Evolutionary conservation across 2,113 vertebrate genomes (phyloP).

Genomic region (Heterotilapia buettikoferi): DNA sequence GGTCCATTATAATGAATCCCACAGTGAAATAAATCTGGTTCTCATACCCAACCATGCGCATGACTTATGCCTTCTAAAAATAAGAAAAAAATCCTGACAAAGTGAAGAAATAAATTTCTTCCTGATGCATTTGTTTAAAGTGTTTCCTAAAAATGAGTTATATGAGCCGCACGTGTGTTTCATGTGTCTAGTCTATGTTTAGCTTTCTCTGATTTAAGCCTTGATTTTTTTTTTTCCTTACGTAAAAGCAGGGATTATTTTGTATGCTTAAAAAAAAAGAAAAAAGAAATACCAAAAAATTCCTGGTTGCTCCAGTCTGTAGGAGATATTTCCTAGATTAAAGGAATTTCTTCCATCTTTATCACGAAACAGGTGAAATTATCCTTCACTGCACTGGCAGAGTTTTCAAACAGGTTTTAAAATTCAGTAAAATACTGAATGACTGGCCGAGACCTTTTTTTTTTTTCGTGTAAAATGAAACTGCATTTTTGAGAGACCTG

Average conservation of each 20-base stretch:
- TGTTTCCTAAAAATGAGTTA: neutral
- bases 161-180: neutral
- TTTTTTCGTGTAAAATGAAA: neutral
- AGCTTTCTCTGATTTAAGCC: neutral
- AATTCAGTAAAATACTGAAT: neutral
- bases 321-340: neutral
- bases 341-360: neutral
- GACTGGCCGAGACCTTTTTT: neutral
- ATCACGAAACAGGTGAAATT: neutral
- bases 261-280: neutral
- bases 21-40: neutral
- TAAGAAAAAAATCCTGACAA: neutral
- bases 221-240: neutral
- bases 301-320: fast-evolving
- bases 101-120: neutral
- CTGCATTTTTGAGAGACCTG: neutral
- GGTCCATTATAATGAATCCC: neutral
- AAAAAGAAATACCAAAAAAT: neutral
- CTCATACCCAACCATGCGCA: neutral
- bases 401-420: neutral
- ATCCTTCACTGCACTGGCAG: neutral
- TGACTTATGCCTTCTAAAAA: neutral
- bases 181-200: neutral
- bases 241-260: neutral
- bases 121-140: neutral